Evolutionary conservation across 1,140 invertebrate species (phyloP).

Genomic region (Galleria mellonella): DNA sequence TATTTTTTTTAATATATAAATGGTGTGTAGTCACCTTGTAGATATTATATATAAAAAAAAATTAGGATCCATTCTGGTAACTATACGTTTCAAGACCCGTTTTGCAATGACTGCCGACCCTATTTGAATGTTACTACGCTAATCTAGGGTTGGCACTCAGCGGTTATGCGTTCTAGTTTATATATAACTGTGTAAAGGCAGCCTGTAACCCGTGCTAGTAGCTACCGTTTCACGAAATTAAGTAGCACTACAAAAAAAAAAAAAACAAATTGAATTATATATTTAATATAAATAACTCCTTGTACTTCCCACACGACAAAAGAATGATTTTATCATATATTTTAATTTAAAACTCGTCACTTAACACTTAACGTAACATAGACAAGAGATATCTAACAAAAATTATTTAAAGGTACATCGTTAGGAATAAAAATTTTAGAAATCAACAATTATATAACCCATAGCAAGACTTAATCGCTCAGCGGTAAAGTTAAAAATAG

Average conservation of each 20-base stretch:
- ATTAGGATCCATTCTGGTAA: slow-evolving; percentile 63
- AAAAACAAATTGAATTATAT: slow-evolving; percentile 20
- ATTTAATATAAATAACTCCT: slow-evolving; percentile 32
- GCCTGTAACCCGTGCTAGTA: slow-evolving; percentile 45
- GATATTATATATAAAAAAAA: slow-evolving; percentile 28
- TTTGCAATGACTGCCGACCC: slow-evolving; percentile 38
- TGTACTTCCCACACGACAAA: slow-evolving; percentile 42
- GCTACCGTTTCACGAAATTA: slow-evolving; percentile 28
- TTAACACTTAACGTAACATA: slow-evolving; percentile 34
- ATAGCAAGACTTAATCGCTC: slow-evolving; percentile 24
- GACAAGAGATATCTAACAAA: slow-evolving; percentile 40
- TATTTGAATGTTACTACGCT: slow-evolving; percentile 4
- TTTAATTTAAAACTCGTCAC: slow-evolving; percentile 31
- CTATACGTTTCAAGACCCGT: slow-evolving; percentile 65
- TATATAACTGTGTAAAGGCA: slow-evolving; percentile 37
- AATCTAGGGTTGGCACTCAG: slow-evolving; percentile 24
- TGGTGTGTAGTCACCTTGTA: slow-evolving; percentile 20
- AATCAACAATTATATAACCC: slow-evolving; percentile 58
- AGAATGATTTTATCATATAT: slow-evolving; percentile 42
- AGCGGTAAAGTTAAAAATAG: slow-evolving; percentile 22
- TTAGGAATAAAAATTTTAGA: slow-evolving; percentile 68
- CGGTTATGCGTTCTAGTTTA: slow-evolving; percentile 12
- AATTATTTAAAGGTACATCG: slow-evolving; percentile 54
- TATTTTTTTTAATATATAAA: neutral
- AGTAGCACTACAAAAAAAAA: slow-evolving; percentile 36